These are phyloP conservation scores for Sympetrum striolatum DNA, from an alignment of 2,888 invertebrate genomes.

Conservation along the genomic window DNA sequence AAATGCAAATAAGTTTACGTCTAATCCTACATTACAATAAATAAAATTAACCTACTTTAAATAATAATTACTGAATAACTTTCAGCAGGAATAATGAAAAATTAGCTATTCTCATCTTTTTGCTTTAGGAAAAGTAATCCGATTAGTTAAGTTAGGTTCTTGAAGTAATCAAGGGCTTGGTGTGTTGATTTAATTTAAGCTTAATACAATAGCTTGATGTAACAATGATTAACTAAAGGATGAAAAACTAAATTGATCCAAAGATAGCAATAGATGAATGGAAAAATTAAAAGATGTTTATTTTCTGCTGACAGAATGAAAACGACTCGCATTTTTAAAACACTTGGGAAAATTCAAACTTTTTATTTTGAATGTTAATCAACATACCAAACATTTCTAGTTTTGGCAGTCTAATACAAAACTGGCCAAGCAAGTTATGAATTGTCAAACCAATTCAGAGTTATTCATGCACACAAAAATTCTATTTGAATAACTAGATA, in stretches of 20 bases:
- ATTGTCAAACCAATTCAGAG: slow-evolving; percentile 2
- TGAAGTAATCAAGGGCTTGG: background rate
- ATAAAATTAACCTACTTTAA: background rate
- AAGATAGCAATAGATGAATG: too few relatives aligned
- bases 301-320: too few relatives aligned
- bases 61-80: background rate
- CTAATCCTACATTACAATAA: background rate
- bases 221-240: background rate
- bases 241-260: too few relatives aligned
- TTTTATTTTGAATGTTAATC: background rate
- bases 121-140: background rate
- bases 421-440: slow-evolving; percentile 29
- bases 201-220: background rate
- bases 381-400: slow-evolving; percentile 33
- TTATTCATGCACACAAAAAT: slow-evolving; percentile 27
- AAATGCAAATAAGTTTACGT: background rate
- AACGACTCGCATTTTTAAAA: too few relatives aligned
- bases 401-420: slow-evolving; percentile 12
- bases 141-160: background rate
- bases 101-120: background rate
- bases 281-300: too few relatives aligned
- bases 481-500: slow-evolving; percentile 8
- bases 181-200: slow-evolving; percentile 4
- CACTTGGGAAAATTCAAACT: background rate
- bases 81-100: background rate